phyloP scores from a whole-genome alignment of 1,140 invertebrate species.

The Lucilia cuprina region DNA sequence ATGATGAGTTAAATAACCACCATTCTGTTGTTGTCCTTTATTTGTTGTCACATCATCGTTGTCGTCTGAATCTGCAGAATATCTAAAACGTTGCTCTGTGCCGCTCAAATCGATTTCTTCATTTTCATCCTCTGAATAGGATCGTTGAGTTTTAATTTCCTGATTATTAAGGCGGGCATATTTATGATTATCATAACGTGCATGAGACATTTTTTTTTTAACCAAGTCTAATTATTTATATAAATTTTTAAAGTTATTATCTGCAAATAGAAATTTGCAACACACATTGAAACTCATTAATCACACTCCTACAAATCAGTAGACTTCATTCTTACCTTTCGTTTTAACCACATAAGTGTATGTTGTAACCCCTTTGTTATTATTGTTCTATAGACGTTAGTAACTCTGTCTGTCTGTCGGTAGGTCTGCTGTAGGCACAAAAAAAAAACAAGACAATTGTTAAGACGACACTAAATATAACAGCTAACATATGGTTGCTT shows the following conservation, averaged over 20 bases:
- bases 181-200: constrained; percentile 37
- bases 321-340: not conserved
- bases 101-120: constrained; percentile 53
- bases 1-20: not conserved
- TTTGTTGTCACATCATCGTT: constrained; percentile 25
- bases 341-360: constrained; percentile 1
- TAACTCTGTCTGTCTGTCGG: not conserved
- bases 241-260: not conserved
- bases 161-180: constrained; percentile 21
- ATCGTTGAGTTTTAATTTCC: constrained; percentile 19
- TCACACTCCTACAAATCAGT: not conserved
- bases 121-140: constrained; percentile 41
- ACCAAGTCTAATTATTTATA: not conserved
- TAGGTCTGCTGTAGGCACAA: no score
- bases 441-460: not conserved
- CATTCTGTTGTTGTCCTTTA: constrained; percentile 23
- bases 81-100: constrained; percentile 36
- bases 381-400: not conserved
- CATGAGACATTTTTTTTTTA: constrained; percentile 31
- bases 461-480: not conserved
- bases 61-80: constrained; percentile 21
- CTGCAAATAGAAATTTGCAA: not conserved
- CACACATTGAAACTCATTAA: not conserved
- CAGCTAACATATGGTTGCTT: not conserved
- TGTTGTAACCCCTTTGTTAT: not conserved